phyloP scores from a whole-genome alignment of 1,140 invertebrate genomes.

The Neodiprion pinetum region DNA sequence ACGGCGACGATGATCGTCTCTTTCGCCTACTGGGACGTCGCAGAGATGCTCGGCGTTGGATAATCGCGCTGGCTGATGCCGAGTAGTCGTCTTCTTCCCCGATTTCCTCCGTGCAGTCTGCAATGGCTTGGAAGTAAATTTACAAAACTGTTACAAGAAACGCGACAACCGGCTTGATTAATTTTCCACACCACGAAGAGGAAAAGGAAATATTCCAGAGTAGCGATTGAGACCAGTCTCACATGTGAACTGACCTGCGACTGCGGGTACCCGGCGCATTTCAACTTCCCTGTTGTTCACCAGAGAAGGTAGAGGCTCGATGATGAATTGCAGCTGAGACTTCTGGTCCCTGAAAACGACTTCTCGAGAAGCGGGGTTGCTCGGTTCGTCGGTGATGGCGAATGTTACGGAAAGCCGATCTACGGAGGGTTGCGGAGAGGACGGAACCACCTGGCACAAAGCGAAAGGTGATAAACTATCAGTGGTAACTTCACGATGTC shows the following conservation, averaged over 20 bases:
- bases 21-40: slow-evolving; percentile 66
- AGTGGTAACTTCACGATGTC: neutral
- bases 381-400: slow-evolving; percentile 59
- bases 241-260: slow-evolving; percentile 29
- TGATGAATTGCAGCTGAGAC: slow-evolving; percentile 18
- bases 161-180: neutral
- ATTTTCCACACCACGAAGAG: neutral
- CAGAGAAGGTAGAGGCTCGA: slow-evolving; percentile 8
- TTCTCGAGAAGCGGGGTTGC: slow-evolving; percentile 48
- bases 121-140: slow-evolving; percentile 10
- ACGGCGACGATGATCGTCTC: slow-evolving; percentile 72
- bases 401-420: slow-evolving; percentile 76
- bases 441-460: slow-evolving; percentile 58
- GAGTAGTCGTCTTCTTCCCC: slow-evolving; percentile 83
- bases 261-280: slow-evolving; percentile 32
- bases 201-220: neutral
- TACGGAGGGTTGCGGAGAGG: slow-evolving; percentile 70
- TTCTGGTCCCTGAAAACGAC: slow-evolving; percentile 49
- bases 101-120: slow-evolving; percentile 58
- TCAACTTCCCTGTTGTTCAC: slow-evolving; percentile 31
- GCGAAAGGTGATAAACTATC: slow-evolving; percentile 7
- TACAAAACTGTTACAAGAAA: neutral
- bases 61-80: slow-evolving; percentile 79
- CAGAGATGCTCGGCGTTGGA: slow-evolving; percentile 75
- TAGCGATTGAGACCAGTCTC: neutral